Evolutionary conservation across 2,113 vertebrate species (phyloP), one percentile per base, ranked within the genome.

Genomic region (Anhinga anhinga): DNA sequence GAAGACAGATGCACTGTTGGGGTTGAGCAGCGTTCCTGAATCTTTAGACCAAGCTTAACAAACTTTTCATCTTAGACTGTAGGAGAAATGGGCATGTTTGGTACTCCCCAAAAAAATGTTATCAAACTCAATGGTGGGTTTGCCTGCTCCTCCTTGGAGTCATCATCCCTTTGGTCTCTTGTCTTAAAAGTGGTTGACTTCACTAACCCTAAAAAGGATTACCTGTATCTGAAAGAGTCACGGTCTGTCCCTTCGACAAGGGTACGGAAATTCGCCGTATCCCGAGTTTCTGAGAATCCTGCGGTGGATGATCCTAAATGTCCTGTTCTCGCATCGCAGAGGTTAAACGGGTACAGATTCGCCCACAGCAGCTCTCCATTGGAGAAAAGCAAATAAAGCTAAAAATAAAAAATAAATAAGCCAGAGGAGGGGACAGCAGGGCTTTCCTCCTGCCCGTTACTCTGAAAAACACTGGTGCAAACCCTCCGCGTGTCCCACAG

Each of bases 251-350:
- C 29, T 47, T 19, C 26, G 42, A 8, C 40, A 6, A 30, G 40
- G 13, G 11, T 11, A 15, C 1, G 2, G 63, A 59, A 55, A 70
- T 50, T 67, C 5, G 0, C 70, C 6, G 49, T 59, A 7, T 38
- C 89, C 87, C 1, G 2, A 45, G 27, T 84, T 95, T 91, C 83
- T 70, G 36, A 21, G 67, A 88, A 80, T 29, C 70, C 70, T 8
- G 7, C 3, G 0, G 32, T 19, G 26, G 47, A 62, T 0, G 2
- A 77, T 44, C 76, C 40, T 22, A 32, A 5, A 3, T 0, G 13
- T 52, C 29, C 74, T 4, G 9, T 3, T n/a, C 25, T 76, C 3
- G 3, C 49, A 4, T 13, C 1, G 5, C 82, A 40, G 52, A 94
- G 80, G 44, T 83, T 63, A 71, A 84, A 32, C 2, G 10, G 38